Evolutionary conservation across 2,888 invertebrate genomes (phyloP).

Genomic region (Phalera bucephala): DNA sequence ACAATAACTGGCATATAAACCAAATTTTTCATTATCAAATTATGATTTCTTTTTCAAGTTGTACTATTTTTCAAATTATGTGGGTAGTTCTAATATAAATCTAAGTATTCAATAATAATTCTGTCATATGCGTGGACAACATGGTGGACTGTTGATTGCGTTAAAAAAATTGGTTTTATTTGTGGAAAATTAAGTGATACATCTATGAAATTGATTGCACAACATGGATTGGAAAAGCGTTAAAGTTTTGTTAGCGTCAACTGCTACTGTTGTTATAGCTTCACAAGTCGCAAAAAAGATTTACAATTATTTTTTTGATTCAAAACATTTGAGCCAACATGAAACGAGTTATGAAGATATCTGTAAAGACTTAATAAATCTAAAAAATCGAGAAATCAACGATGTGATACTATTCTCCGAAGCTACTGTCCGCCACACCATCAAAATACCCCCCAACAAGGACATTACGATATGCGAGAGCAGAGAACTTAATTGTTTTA

Average conservation of each 20-base stretch:
- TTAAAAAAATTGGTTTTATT: constrained; percentile 29
- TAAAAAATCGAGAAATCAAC: constrained; percentile 71
- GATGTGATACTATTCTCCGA: constrained; percentile 78
- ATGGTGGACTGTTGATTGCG: constrained; percentile 63
- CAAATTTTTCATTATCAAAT: too few species aligned
- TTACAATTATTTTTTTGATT: constrained; percentile 58
- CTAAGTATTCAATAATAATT: constrained; percentile 2
- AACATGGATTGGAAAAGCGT: constrained; percentile 75
- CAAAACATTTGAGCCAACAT: constrained; percentile 35
- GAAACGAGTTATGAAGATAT: constrained; percentile 47
- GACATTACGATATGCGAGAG: constrained; percentile 68
- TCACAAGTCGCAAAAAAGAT: constrained; percentile 68
- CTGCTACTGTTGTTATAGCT: constrained; percentile 66
- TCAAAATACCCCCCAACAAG: constrained; percentile 62
- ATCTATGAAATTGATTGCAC: constrained; percentile 27
- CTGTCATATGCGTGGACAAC: constrained; percentile 57
- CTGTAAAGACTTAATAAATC: constrained; percentile 53
- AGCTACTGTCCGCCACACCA: constrained; percentile 60
- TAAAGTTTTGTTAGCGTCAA: constrained; percentile 66
- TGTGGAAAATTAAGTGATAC: constrained; percentile 24
- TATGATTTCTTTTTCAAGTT: too few species aligned
- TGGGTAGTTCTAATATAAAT: constrained; percentile 41
- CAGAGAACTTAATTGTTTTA: constrained; percentile 71
- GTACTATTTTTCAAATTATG: constrained; percentile 13
- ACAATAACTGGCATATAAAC: too few species aligned